Evolutionary conservation across 2,797 vertebrate genomes (phyloP).

Genomic region (Novumbra hubbsi): DNA sequence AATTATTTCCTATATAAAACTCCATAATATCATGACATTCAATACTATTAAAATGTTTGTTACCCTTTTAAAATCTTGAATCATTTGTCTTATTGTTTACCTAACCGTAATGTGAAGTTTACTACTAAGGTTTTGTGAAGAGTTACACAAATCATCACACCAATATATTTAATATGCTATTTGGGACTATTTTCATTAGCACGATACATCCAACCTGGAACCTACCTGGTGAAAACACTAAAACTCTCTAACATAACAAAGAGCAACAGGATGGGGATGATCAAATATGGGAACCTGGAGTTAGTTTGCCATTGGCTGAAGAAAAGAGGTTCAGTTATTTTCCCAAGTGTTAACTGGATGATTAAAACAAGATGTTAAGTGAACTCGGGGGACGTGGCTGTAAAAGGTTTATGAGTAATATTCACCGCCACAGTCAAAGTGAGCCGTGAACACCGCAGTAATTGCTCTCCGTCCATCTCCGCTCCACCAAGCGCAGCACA

Average conservation of each 20-base stretch:
- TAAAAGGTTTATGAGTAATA: constrained; percentile 88
- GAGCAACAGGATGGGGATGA: constrained; percentile 43
- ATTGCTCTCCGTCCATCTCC: constrained; percentile 81
- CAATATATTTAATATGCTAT: neutral
- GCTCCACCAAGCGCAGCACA: constrained; percentile 82
- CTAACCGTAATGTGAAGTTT: too few relatives aligned
- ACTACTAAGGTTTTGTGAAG: neutral
- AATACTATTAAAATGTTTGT: neutral
- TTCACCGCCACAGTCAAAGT: constrained; percentile 86
- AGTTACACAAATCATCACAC: neutral
- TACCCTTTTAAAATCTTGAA: neutral
- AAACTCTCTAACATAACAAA: neutral
- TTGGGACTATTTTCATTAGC: neutral
- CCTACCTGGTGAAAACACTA: neutral
- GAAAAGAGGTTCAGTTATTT: constrained; percentile 79
- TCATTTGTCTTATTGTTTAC: too few relatives aligned
- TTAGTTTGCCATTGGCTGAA: constrained; percentile 87
- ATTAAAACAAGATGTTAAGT: constrained; percentile 87
- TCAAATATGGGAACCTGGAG: constrained; percentile 55
- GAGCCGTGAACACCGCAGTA: constrained; percentile 86
- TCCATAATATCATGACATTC: neutral
- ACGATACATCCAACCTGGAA: neutral
- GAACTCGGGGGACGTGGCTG: constrained; percentile 83
- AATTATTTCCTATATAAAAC: neutral
- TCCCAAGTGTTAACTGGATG: constrained; percentile 84